A percentile compares a stretch with the other conserved stretches of the same genome.
phyloP scores from a whole-genome alignment of 2,888 invertebrate genomes.

The Oxycera nigricornis region DNA sequence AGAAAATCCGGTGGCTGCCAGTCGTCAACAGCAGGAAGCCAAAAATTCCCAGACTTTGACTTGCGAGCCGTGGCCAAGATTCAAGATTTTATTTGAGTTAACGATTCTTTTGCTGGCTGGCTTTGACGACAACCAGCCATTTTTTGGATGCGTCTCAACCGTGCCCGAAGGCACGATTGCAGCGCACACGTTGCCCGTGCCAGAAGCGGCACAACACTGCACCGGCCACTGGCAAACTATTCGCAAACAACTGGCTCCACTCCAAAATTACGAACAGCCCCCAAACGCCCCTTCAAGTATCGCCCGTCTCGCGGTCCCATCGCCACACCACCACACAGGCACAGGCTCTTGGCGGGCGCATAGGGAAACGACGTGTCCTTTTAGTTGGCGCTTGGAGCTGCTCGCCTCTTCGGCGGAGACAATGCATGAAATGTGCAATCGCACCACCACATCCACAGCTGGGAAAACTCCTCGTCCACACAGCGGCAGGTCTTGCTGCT shows the following conservation, averaged over 20 bases:
- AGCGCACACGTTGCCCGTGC: slow-evolving; percentile 54
- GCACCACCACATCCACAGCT: neutral
- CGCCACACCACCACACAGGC: slow-evolving; percentile 6
- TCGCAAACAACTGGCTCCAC: slow-evolving; percentile 59
- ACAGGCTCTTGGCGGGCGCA: neutral
- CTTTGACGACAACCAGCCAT: slow-evolving; percentile 41
- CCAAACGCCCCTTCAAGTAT: slow-evolving; percentile 31
- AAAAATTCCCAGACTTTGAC: slow-evolving; percentile 44
- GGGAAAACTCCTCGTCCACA: neutral
- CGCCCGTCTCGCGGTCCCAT: slow-evolving; percentile 1
- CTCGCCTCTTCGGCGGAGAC: slow-evolving; percentile 12
- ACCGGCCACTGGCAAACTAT: slow-evolving; percentile 55
- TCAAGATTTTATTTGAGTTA: slow-evolving; percentile 43
- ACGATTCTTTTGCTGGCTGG: slow-evolving; percentile 36
- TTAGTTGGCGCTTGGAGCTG: slow-evolving; percentile 28
- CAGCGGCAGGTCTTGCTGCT: neutral
- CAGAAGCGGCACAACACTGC: slow-evolving; percentile 53
- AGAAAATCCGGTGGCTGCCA: slow-evolving; percentile 42
- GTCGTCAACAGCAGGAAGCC: slow-evolving; percentile 45
- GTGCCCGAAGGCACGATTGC: slow-evolving; percentile 56
- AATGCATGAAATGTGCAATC: slow-evolving; percentile 29
- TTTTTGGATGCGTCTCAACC: slow-evolving; percentile 57
- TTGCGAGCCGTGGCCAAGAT: slow-evolving; percentile 44
- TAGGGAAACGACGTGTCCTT: slow-evolving; percentile 10
- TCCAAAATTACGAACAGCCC: slow-evolving; percentile 54